Evolutionary conservation across 2,797 vertebrate species (phyloP).

Genomic region (Catamblyrhynchus diadema): DNA sequence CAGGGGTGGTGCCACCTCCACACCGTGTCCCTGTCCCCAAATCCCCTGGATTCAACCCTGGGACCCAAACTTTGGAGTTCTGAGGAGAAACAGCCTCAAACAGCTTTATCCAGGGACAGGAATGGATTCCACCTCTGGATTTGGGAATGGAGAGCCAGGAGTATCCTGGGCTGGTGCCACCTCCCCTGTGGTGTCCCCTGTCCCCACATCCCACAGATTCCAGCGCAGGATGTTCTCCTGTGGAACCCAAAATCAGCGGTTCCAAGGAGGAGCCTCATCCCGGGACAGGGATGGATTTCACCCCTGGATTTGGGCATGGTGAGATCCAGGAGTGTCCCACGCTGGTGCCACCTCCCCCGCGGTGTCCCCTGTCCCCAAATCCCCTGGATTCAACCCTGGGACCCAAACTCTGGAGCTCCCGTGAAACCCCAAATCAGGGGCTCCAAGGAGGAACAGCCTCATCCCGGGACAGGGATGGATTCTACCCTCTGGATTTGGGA

Average conservation of each 20-base stretch:
- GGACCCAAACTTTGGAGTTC: too few species aligned
- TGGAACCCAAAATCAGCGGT: background rate
- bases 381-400: too few species aligned
- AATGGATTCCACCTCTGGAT: background rate
- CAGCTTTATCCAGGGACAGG: too few species aligned
- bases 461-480: fast-evolving
- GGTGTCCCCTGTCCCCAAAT: background rate
- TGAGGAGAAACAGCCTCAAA: too few species aligned
- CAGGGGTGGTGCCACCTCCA: too few species aligned
- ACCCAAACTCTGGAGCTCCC: fast-evolving
- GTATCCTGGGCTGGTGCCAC: too few species aligned
- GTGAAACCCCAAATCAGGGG: fast-evolving
- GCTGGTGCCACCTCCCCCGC: background rate
- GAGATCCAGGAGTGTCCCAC: fast-evolving
- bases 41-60: too few species aligned
- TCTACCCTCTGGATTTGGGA: background rate
- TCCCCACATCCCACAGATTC: too few species aligned
- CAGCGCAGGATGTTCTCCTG: too few species aligned
- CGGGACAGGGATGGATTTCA: background rate
- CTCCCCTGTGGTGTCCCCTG: too few species aligned
- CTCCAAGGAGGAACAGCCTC: fast-evolving
- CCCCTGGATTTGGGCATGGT: background rate
- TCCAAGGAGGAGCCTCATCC: background rate
- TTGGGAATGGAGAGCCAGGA: background rate
- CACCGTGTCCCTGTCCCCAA: too few species aligned